Evolutionary conservation across 2,888 invertebrate genomes (phyloP).

Genomic region (Hirtodrosophila histrioides): DNA sequence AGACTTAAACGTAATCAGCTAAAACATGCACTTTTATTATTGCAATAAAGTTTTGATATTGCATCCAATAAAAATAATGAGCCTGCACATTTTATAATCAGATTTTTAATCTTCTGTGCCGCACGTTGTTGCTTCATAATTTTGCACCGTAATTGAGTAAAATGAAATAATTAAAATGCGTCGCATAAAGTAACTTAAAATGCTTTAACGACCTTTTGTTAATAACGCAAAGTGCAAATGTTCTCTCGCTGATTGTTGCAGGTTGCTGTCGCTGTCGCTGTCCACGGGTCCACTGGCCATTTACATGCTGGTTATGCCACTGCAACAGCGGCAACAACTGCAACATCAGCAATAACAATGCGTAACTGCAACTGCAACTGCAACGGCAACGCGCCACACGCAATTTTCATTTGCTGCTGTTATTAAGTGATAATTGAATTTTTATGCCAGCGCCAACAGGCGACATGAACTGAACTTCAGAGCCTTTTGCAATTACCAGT

Average conservation of each 20-base stretch:
- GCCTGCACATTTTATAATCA: slow-evolving; percentile 8
- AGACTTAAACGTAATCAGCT: background rate
- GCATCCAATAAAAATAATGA: background rate
- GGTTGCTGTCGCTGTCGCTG: slow-evolving; percentile 11
- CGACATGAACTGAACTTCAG: slow-evolving; percentile 45
- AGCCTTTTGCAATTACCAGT: slow-evolving; percentile 37
- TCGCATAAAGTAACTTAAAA: slow-evolving; percentile 71
- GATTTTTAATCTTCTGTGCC: slow-evolving; percentile 33
- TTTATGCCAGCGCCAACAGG: slow-evolving; percentile 65
- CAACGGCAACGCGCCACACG: slow-evolving; percentile 40
- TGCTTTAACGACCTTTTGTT: slow-evolving; percentile 76
- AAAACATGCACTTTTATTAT: slow-evolving; percentile 23
- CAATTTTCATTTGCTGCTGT: slow-evolving; percentile 69
- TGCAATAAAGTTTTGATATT: background rate
- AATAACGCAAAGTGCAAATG: slow-evolving; percentile 75
- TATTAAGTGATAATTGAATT: slow-evolving; percentile 80
- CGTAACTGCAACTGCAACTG: slow-evolving; percentile 17
- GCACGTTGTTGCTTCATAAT: slow-evolving; percentile 36
- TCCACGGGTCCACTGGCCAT: slow-evolving; percentile 35
- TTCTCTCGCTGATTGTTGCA: slow-evolving; percentile 44
- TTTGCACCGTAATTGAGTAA: slow-evolving; percentile 61
- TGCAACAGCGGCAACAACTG: slow-evolving; percentile 18
- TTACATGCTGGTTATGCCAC: slow-evolving; percentile 32
- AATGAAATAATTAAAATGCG: slow-evolving; percentile 74
- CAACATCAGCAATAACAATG: slow-evolving; percentile 21